Conservation (phyloP, 37 sponge, comb jelly and placozoan genomes). For the Diacarnus erythraeanus region DNA sequence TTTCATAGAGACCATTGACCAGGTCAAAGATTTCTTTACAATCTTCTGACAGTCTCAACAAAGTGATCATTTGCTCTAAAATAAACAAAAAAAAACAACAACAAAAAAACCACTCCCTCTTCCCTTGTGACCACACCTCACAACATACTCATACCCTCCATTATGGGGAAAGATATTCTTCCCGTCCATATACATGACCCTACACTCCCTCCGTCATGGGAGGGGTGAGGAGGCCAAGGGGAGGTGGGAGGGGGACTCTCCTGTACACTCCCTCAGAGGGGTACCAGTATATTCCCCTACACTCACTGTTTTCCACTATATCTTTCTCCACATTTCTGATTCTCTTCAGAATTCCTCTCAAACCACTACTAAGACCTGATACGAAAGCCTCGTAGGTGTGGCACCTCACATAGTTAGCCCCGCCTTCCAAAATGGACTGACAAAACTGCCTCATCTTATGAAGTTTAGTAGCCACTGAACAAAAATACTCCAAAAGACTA, state of each 20-base stretch:
- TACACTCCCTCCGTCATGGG: no score
- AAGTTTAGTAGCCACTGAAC: conserved; percentile 5
- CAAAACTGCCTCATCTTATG: conserved; percentile 17
- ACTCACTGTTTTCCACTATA: conserved; percentile 29
- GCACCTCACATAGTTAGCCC: background rate
- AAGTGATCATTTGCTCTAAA: conserved; percentile 13
- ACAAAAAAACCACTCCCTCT: no score
- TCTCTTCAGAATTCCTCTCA: background rate
- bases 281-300: background rate
- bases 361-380: conserved; percentile 3
- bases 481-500: conserved; percentile 14
- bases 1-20: background rate
- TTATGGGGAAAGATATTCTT: no score
- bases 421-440: background rate
- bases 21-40: background rate
- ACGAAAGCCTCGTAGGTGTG: conserved; percentile 44
- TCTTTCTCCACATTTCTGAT: conserved; percentile 15
- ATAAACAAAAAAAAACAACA: no score
- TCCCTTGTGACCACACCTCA: no score
- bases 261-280: background rate
- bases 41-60: conserved; percentile 9
- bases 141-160: no score
- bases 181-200: no score
- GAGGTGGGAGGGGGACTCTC: background rate
- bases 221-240: no score